Percentiles rank a stretch among this genome's conserved stretches.
phyloP scores from a whole-genome alignment of 1,140 invertebrate species.

The Cepaea nemoralis region DNA sequence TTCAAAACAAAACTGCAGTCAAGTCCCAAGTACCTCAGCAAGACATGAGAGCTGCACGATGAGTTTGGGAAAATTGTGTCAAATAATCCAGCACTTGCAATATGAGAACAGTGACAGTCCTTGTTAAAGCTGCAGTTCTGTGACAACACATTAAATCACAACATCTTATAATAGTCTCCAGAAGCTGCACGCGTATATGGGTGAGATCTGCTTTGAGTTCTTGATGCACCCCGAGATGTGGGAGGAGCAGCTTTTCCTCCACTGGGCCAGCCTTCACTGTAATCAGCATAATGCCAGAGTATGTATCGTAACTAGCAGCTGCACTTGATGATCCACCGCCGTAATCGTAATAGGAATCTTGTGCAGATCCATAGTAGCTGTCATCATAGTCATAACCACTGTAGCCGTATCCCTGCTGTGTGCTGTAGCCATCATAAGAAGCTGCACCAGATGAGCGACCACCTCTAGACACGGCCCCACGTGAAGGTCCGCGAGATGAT shows the following conservation, averaged over 20 bases:
- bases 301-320: constrained; percentile 7
- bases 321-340: constrained; percentile 2
- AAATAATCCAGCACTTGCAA: not conserved
- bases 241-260: constrained; percentile 22
- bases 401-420: no score
- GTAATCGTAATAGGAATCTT: constrained; percentile 35
- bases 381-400: no score
- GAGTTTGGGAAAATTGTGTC: no score
- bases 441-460: not conserved
- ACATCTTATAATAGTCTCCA: not conserved
- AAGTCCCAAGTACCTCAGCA: no score
- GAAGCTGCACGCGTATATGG: constrained; percentile 2
- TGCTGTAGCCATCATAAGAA: constrained; percentile 25
- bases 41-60: no score
- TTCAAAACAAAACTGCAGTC: no score
- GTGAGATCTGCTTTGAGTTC: not conserved
- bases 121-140: not conserved
- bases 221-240: constrained; percentile 5
- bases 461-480: not conserved
- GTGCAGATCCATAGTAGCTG: no score
- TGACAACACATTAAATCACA: not conserved
- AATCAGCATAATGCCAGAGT: constrained; percentile 27
- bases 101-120: not conserved
- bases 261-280: constrained; percentile 14
- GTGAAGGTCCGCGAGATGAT: constrained; percentile 1